These are phyloP conservation scores for Oxystoma pomonae DNA, from an alignment of 2,888 invertebrate species.

Conservation along the genomic window DNA sequence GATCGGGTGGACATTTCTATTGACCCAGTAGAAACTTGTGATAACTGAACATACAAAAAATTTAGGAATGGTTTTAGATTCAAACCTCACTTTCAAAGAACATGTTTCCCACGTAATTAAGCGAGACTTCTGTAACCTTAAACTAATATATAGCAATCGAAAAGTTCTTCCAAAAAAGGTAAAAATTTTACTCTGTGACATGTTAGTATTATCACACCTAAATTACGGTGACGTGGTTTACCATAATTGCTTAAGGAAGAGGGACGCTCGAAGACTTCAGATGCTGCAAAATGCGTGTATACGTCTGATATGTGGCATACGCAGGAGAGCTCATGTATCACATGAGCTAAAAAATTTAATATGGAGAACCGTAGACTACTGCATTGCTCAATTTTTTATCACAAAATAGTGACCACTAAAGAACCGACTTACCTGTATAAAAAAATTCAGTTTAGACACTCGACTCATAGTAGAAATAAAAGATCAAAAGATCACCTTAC, in stretches of 20 bases:
- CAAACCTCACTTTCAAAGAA: background rate
- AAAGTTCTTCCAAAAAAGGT: background rate
- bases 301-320: background rate
- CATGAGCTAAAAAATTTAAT: background rate
- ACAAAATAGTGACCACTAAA: background rate
- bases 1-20: background rate
- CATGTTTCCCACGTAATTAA: background rate
- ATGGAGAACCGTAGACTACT: background rate
- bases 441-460: background rate
- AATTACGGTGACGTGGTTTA: background rate
- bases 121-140: background rate
- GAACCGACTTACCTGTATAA: background rate
- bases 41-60: background rate
- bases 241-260: background rate
- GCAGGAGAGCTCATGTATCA: background rate
- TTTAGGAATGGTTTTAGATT: background rate
- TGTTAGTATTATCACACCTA: background rate
- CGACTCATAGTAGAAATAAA: no score
- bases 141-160: background rate
- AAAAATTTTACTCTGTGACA: background rate
- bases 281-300: background rate
- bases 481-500: no score
- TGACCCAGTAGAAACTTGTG: background rate
- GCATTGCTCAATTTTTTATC: background rate
- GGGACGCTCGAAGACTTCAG: background rate